These are phyloP conservation scores for Athrips mouffetella DNA, from an alignment of 2,888 invertebrate genomes.

Conservation along the genomic window DNA sequence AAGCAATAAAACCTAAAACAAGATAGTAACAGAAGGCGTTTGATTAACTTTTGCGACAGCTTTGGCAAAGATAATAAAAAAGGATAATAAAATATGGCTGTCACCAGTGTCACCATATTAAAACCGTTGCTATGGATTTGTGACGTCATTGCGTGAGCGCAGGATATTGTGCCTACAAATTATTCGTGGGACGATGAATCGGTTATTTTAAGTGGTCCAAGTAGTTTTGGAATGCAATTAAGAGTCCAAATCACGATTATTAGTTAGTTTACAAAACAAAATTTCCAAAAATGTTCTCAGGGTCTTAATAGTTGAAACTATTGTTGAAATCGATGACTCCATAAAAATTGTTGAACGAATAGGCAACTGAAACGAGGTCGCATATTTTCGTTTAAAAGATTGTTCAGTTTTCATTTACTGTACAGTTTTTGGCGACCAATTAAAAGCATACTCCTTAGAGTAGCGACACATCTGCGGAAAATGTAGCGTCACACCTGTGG, in stretches of 20 bases:
- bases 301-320: no score
- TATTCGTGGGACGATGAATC: neutral
- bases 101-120: no score
- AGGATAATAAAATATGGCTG: constrained; percentile 21
- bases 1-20: neutral
- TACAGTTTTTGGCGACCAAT: no score
- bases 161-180: constrained; percentile 24
- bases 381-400: no score
- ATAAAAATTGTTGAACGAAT: no score
- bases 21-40: neutral
- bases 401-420: no score
- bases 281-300: neutral
- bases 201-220: constrained; percentile 1
- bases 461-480: no score
- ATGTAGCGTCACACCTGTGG: no score
- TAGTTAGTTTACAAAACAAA: neutral
- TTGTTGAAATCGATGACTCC: no score
- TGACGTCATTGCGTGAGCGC: constrained; percentile 22
- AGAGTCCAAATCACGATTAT: neutral
- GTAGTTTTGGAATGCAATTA: neutral
- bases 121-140: constrained; percentile 22
- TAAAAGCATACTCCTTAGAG: no score
- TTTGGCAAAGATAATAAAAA: constrained; percentile 9
- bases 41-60: no score
- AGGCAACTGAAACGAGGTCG: no score